Evolutionary conservation across 1,140 invertebrate genomes (phyloP).

Genomic region (Drosophila watanabei): DNA sequence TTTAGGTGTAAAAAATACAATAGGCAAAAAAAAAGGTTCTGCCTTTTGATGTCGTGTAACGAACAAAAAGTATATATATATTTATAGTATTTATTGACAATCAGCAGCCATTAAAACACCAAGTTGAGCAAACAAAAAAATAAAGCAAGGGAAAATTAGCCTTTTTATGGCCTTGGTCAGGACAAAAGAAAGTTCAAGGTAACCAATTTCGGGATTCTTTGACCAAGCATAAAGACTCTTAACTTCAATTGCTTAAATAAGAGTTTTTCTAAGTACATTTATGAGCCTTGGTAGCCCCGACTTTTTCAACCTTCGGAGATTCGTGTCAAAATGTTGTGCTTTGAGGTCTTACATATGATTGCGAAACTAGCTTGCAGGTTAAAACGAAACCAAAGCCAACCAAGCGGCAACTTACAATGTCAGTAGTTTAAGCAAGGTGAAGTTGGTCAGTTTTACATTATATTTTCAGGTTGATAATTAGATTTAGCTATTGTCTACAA

Average conservation of each 20-base stretch:
- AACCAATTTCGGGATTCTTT: slow-evolving; percentile 10
- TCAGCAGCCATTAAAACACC: slow-evolving; percentile 60
- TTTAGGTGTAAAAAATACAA: slow-evolving; percentile 46
- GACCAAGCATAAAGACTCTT: not conserved
- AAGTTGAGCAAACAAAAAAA: slow-evolving; percentile 26
- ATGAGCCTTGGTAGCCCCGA: not conserved
- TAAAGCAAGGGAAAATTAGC: slow-evolving; percentile 35
- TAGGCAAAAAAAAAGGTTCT: slow-evolving; percentile 49
- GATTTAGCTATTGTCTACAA: not conserved
- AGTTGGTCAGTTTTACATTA: not conserved
- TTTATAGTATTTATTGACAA: slow-evolving; percentile 58
- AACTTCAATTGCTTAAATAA: slow-evolving; percentile 5
- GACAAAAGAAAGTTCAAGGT: slow-evolving; percentile 48
- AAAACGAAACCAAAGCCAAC: slow-evolving; percentile 38
- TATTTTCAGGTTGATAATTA: slow-evolving; percentile 8
- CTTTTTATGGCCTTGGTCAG: slow-evolving; percentile 31
- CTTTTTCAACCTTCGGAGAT: not conserved
- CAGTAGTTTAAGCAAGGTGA: slow-evolving; percentile 29
- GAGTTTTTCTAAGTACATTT: not conserved
- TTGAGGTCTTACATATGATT: slow-evolving; percentile 11
- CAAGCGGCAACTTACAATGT: slow-evolving; percentile 42
- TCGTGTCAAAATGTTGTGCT: not conserved
- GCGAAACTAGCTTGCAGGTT: slow-evolving; percentile 22
- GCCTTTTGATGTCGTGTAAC: slow-evolving; percentile 29
- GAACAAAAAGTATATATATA: slow-evolving; percentile 21